Evolutionary conservation across 2,113 vertebrate genomes (phyloP).

Genomic region (Okapia johnstoni): DNA sequence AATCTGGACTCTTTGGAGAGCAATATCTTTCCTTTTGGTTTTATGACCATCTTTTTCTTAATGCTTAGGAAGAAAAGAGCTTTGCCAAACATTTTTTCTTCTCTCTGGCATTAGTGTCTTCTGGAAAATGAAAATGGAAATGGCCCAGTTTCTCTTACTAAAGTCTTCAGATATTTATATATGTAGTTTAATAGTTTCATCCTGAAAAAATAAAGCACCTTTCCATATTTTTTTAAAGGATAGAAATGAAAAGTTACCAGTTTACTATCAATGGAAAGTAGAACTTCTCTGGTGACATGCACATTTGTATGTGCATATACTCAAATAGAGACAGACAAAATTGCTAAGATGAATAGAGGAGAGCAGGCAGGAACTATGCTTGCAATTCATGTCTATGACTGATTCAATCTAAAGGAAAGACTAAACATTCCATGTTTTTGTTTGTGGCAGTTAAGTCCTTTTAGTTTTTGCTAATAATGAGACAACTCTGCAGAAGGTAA

Average conservation of each 20-base stretch:
- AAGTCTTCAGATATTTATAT: slow-evolving; percentile 34
- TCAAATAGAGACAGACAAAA: background rate
- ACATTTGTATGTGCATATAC: background rate
- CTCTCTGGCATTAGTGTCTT: slow-evolving; percentile 25
- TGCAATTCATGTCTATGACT: background rate
- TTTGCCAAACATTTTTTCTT: slow-evolving; percentile 36
- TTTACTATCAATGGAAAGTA: background rate
- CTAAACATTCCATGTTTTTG: background rate
- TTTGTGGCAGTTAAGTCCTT: background rate
- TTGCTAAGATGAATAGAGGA: background rate
- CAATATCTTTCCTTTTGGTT: slow-evolving; percentile 25
- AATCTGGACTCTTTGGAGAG: slow-evolving; percentile 25
- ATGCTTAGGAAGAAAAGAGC: slow-evolving; percentile 45
- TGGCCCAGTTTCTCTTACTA: slow-evolving; percentile 32
- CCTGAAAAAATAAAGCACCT: background rate
- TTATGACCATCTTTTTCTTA: slow-evolving; percentile 43
- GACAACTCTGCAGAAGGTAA: background rate
- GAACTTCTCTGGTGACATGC: background rate
- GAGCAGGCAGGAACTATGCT: background rate
- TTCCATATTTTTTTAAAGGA: background rate
- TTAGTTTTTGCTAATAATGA: background rate
- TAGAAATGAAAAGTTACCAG: background rate
- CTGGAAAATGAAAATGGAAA: slow-evolving; percentile 60
- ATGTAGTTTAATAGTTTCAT: slow-evolving; percentile 1
- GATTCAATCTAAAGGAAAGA: background rate